phyloP scores from a whole-genome alignment of 2,888 invertebrate genomes.

The Apodemia hepburni region DNA sequence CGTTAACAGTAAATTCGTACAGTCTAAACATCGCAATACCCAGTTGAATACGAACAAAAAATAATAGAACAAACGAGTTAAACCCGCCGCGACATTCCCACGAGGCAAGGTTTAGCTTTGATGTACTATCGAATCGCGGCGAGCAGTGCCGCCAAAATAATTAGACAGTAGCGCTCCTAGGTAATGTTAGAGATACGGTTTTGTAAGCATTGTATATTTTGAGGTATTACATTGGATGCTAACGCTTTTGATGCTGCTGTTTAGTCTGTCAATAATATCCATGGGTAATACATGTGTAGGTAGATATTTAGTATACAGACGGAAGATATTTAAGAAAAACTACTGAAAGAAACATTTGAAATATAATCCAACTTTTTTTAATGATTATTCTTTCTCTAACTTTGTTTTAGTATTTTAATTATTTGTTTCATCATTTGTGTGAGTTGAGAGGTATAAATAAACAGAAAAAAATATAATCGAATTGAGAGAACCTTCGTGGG shows the following conservation, averaged over 20 bases:
- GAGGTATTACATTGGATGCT: neutral
- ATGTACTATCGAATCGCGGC: conserved; percentile 41
- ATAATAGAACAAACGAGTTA: conserved; percentile 55
- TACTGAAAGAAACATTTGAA: no score
- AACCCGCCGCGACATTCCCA: conserved; percentile 55
- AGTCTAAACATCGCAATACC: conserved; percentile 18
- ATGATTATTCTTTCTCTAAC: no score
- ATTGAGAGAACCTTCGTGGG: no score
- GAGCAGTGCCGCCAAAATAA: conserved; percentile 8
- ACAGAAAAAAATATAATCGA: no score
- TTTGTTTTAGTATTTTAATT: no score
- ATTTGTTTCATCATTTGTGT: no score
- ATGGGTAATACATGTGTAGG: no score
- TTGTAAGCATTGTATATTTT: neutral
- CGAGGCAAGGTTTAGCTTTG: conserved; percentile 51
- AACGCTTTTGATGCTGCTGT: neutral
- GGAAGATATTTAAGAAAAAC: no score
- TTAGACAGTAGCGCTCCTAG: conserved; percentile 11
- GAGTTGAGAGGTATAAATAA: no score
- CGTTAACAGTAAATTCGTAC: neutral
- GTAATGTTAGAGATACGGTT: neutral
- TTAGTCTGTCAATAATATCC: neutral
- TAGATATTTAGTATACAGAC: no score
- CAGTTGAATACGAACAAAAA: conserved; percentile 37
- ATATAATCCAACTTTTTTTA: no score